phyloP scores from a whole-genome alignment of 2,113 vertebrate species.

The Phalacrocorax aristotelis region DNA sequence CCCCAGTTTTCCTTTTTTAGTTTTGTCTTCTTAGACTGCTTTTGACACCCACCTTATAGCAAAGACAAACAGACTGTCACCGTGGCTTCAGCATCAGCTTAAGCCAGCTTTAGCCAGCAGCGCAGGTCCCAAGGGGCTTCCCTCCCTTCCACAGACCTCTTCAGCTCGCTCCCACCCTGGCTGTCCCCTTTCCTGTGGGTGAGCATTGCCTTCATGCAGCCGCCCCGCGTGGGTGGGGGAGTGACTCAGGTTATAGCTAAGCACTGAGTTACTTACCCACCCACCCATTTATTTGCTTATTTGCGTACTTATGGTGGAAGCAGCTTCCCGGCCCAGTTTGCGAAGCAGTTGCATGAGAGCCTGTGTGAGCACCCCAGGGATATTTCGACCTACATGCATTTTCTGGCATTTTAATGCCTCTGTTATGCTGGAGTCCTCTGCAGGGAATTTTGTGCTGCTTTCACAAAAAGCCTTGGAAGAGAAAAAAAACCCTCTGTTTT shows the following conservation, averaged over 20 bases:
- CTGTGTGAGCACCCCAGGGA: background rate
- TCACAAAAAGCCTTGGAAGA: background rate
- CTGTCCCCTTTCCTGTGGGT: background rate
- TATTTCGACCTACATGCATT: accelerated
- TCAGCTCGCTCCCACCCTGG: background rate
- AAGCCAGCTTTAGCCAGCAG: background rate
- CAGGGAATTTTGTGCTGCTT: background rate
- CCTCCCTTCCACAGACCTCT: background rate
- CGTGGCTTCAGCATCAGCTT: background rate
- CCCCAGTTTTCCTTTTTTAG: background rate
- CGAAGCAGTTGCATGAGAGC: background rate
- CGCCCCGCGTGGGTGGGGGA: accelerated
- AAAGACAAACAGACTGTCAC: background rate
- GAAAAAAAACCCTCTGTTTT: background rate
- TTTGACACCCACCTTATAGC: background rate
- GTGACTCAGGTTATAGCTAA: background rate
- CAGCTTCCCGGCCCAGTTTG: background rate
- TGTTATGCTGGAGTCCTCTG: background rate
- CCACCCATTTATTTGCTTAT: background rate
- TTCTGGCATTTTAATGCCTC: background rate
- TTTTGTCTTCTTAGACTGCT: background rate
- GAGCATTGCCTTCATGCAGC: background rate
- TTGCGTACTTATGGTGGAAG: background rate
- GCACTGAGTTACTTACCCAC: background rate
- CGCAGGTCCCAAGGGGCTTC: background rate